phyloP scores from a whole-genome alignment of 2,888 invertebrate genomes.

The Lydus trimaculatus region DNA sequence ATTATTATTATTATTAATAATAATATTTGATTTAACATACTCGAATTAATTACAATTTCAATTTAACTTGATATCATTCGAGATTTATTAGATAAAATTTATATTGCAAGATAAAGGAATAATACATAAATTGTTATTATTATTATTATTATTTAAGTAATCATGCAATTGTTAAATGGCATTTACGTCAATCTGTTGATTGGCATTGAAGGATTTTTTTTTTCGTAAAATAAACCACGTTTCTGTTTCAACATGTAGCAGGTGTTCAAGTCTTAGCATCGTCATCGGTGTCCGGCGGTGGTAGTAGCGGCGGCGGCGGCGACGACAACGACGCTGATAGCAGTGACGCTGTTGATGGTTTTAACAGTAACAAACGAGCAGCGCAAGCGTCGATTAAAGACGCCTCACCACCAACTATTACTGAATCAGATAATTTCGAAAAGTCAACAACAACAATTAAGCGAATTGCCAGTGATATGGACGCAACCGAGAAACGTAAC shows the following conservation, averaged over 20 bases:
- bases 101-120: not conserved
- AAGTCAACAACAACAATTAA: conserved; percentile 36
- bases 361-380: conserved; percentile 15
- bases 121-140: not conserved
- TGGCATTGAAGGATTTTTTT: not conserved
- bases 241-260: conserved; percentile 46
- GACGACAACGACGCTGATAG: conserved; percentile 13
- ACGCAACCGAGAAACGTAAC: conserved; percentile 42
- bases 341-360: conserved; percentile 14
- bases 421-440: conserved; percentile 38
- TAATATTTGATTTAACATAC: not conserved
- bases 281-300: conserved; percentile 22
- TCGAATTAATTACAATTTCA: not conserved
- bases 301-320: conserved; percentile 15
- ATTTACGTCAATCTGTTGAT: conserved; percentile 10
- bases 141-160: not conserved
- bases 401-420: conserved; percentile 42
- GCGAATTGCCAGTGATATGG: conserved; percentile 38
- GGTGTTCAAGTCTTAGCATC: conserved; percentile 58
- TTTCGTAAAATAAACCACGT: conserved; percentile 23
- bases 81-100: not conserved
- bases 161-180: not conserved
- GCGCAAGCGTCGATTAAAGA: conserved; percentile 54
- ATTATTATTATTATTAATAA: not conserved
- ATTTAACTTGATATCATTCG: not conserved